Conservation (phyloP, 2,888 invertebrate species). For the Alitta virens region DNA sequence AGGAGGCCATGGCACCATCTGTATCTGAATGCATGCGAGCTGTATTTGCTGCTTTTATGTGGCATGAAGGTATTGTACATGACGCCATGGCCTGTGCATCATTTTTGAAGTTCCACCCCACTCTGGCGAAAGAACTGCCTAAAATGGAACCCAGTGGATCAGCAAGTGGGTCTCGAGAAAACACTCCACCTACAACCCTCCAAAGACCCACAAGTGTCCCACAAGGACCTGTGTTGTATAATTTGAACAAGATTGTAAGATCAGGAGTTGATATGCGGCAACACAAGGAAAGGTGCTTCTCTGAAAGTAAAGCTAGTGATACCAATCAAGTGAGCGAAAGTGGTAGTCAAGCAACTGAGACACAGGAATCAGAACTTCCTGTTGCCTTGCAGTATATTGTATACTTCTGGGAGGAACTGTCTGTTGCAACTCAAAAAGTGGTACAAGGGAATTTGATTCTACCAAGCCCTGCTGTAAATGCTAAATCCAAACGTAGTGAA, state of each 20-base stretch:
- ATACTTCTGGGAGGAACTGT: constrained; percentile 82
- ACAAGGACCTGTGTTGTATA: background rate
- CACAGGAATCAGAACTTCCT: constrained; percentile 64
- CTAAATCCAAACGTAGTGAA: constrained; percentile 42
- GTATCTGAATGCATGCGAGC: constrained; percentile 90
- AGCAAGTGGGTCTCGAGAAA: background rate
- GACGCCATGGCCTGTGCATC: constrained; percentile 98
- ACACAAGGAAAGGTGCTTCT: constrained; percentile 19
- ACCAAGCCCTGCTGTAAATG: constrained; percentile 61
- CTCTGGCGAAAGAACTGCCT: constrained; percentile 43
- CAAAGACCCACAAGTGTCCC: constrained; percentile 9
- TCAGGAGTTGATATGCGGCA: constrained; percentile 1
- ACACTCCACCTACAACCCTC: constrained; percentile 15
- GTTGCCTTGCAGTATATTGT: constrained; percentile 85
- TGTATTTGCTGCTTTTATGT: constrained; percentile 91
- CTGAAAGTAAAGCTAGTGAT: constrained; percentile 18
- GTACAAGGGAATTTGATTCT: constrained; percentile 66
- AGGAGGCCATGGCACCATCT: constrained; percentile 85
- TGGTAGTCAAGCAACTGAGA: background rate
- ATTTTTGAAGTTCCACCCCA: constrained; percentile 78
- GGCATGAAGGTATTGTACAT: constrained; percentile 96
- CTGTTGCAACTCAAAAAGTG: constrained; percentile 61
- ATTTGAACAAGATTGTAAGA: background rate
- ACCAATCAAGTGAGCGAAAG: background rate
- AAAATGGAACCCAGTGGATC: background rate